Conservation (phyloP, 2,113 vertebrate genomes). For the Pterocles burchelli region DNA sequence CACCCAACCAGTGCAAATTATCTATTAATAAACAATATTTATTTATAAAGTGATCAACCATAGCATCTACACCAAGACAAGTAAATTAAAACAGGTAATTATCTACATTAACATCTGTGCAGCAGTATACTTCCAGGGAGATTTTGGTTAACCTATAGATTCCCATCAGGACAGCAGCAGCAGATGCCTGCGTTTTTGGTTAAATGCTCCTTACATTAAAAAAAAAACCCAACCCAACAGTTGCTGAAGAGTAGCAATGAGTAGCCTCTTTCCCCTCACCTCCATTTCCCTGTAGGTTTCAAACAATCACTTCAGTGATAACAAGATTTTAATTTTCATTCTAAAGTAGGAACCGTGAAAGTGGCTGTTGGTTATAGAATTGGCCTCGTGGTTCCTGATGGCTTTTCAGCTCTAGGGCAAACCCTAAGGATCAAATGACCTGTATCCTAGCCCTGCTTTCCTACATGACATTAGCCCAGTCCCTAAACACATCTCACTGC, state of each 20-base stretch:
- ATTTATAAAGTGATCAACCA: neutral
- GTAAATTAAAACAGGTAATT: neutral
- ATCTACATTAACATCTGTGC: neutral
- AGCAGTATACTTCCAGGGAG: neutral
- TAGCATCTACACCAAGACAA: neutral
- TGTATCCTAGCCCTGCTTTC: neutral
- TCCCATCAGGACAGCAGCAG: neutral
- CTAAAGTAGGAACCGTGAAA: neutral
- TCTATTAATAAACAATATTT: neutral
- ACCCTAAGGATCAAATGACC: neutral
- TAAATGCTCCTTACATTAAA: neutral
- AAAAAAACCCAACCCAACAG: neutral
- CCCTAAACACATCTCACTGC: neutral
- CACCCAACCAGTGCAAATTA: neutral
- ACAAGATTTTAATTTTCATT: neutral
- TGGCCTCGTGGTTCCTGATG: neutral
- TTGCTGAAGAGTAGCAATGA: neutral
- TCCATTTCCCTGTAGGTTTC: neutral
- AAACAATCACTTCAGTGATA: neutral
- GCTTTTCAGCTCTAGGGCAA: neutral
- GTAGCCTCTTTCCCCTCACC: neutral
- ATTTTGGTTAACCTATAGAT: neutral
- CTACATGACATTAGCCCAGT: neutral
- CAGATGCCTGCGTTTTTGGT: neutral
- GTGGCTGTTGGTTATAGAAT: neutral